Conservation (phyloP, 2,797 vertebrate genomes). For the Chrysocyon brachyurus region DNA sequence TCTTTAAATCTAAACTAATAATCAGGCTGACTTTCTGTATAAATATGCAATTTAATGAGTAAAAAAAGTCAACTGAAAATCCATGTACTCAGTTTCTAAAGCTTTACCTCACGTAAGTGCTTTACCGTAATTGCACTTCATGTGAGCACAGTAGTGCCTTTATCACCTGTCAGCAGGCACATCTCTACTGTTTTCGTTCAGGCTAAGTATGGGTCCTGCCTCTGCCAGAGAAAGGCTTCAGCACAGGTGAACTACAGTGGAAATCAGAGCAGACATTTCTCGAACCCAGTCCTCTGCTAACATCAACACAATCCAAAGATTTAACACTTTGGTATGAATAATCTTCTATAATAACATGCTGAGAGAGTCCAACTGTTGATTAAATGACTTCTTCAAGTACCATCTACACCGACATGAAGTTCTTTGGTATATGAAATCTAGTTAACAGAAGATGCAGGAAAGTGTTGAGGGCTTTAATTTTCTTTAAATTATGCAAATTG, state of each 20-base stretch:
- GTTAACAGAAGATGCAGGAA: neutral
- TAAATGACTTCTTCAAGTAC: conserved; percentile 37
- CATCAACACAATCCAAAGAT: neutral
- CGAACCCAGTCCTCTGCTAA: conserved; percentile 8
- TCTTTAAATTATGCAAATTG: conserved; percentile 3
- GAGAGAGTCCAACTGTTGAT: conserved; percentile 17
- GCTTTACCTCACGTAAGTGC: neutral
- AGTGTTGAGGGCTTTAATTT: neutral
- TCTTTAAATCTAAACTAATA: conserved; percentile 57
- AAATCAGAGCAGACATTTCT: conserved; percentile 29
- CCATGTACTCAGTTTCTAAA: conserved; percentile 20
- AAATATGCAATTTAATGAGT: conserved; percentile 42
- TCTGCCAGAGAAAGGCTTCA: conserved; percentile 25
- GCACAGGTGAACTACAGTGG: neutral
- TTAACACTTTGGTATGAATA: conserved; percentile 3
- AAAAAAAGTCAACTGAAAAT: conserved; percentile 23
- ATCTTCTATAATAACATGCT: neutral
- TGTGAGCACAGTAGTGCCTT: neutral
- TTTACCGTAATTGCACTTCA: neutral
- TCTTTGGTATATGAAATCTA: neutral
- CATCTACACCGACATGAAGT: neutral
- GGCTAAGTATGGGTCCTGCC: conserved; percentile 14
- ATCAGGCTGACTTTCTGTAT: neutral
- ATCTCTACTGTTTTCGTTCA: neutral
- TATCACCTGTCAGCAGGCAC: neutral